A percentile compares a stretch with the other conserved stretches of the same genome.
These are phyloP conservation scores for Ichneumoninae sp. DNA, from an alignment of 2,888 invertebrate species.

Conservation along the genomic window DNA sequence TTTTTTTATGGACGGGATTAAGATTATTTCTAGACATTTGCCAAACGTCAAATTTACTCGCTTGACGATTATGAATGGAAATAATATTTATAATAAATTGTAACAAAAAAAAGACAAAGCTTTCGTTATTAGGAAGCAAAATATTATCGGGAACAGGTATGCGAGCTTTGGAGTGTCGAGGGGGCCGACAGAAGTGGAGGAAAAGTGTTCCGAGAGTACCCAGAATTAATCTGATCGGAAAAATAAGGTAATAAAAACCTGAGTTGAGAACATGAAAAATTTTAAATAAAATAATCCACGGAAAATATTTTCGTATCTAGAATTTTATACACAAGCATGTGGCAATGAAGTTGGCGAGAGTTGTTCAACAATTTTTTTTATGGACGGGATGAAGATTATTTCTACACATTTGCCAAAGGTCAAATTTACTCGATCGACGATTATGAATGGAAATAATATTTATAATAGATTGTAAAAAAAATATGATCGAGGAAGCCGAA, in stretches of 20 bases:
- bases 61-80: neutral
- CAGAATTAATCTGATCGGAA: too few species aligned
- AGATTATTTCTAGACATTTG: neutral
- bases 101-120: too few species aligned
- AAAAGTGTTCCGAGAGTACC: too few species aligned
- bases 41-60: neutral
- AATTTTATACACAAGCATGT: too few species aligned
- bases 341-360: neutral
- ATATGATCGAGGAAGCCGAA: neutral
- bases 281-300: neutral
- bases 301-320: too few species aligned
- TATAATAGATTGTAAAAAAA: too few species aligned
- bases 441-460: neutral
- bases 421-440: neutral
- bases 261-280: neutral
- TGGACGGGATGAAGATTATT: neutral
- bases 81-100: too few species aligned
- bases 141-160: neutral
- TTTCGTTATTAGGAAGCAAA: too few species aligned
- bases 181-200: too few species aligned
- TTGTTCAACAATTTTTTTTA: neutral
- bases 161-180: too few species aligned
- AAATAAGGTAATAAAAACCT: too few species aligned
- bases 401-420: neutral
- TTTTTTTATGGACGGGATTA: neutral